Base-by-base conservation (phyloP, 2,888 invertebrate genomes). In the Xylocampa areola region DNA sequence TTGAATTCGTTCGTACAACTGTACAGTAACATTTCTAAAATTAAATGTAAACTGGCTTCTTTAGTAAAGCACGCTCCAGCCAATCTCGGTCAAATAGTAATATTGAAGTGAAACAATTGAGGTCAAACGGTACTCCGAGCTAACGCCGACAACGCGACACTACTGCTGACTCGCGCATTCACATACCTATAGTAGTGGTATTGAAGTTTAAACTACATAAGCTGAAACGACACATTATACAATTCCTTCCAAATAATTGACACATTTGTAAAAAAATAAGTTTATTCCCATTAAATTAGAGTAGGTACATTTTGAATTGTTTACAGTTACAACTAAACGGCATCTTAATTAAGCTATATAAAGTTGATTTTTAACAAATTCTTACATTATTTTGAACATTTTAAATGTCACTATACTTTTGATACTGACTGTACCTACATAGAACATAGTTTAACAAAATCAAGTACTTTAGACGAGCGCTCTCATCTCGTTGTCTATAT, bases 21-120 rank as follows among this genome's bases (percentile, higher is more conserved):
- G n/a, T n/a, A n/a, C n/a, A n/a, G 25, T 21, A n/a, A 4, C 10
- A 25, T 13, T 5, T 6, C n/a, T n/a, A 29, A 14, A 37, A 17
- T 35, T 4, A 23, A 13, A 23, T 2, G 7, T 13, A 23, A 37
- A 37, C 14, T 33, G 14, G 2, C 32, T 14, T 1, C 7, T 16
- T 2, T 16, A 16, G n/a, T n/a, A 30, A 4, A 21, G 13, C 8
- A 19, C 10, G 11, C 13, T 10, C n/a, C 19, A 19, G 16, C 16
- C 23, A 25, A 21, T 21, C 13, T 19, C 30, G 2, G 13, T n/a
- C 7, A 13, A 49, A 29, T 23, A 27, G 39, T 49, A 49, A 30
- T 32, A 30, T 21, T 8, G n/a, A 13, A 35, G 33, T 40, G 19
- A 35, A 50, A 21, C 40, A 61, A 41, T 61, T 11, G 29, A 19